Evolutionary conservation across 2,113 vertebrate genomes (phyloP), one percentile per base, ranked within the genome.

Genomic region (Eubucco bourcierii): DNA sequence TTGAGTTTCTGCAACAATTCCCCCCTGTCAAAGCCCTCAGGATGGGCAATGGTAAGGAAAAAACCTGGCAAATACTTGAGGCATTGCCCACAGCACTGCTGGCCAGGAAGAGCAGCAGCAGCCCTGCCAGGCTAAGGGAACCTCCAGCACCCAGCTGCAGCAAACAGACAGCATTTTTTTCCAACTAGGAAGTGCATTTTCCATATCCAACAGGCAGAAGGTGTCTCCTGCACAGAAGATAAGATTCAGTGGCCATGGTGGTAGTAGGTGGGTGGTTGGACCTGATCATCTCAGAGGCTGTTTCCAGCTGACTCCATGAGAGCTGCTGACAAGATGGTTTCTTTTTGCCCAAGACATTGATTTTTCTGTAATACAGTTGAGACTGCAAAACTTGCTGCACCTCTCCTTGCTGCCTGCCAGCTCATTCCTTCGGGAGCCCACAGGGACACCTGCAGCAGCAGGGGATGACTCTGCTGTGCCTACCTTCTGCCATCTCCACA

Each of bases 401-500:
- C 75, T 85, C 29, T 68, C 65, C 18, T 55, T 66, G 56, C 16
- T 59, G 67, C 16, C n/a, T 33, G 50, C 66, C 18, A 53, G 50
- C 59, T 65, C 29, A 33, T 39, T 64, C 68, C 81, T 70, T 73
- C 52, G 37, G 50, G 66, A 77, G 19, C 8, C 16, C 31, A 7
- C 21, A 58, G 53, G 14, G 4, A 50, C 8, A 4, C 28, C 44
- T 76, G 1, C 18, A 67, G 60, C 28, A n/a, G 12, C 21, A 41
- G 47, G 18, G 56, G 41, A 71, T 47, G 37, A 27, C 52, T 60
- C 37, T 67, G 41, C 41, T 80, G 47, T 53, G 76, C 98, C 94
- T 92, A 96, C 93, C 95, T 75, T 95, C 97, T 55, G 68, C 50
- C 96, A 97, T 97, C 83, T 97, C 97, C 50, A 29, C 92, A 91